These are phyloP conservation scores for Montipora sp. DNA, from an alignment of 64 coral and sea anemone genomes.

Conservation along the genomic window DNA sequence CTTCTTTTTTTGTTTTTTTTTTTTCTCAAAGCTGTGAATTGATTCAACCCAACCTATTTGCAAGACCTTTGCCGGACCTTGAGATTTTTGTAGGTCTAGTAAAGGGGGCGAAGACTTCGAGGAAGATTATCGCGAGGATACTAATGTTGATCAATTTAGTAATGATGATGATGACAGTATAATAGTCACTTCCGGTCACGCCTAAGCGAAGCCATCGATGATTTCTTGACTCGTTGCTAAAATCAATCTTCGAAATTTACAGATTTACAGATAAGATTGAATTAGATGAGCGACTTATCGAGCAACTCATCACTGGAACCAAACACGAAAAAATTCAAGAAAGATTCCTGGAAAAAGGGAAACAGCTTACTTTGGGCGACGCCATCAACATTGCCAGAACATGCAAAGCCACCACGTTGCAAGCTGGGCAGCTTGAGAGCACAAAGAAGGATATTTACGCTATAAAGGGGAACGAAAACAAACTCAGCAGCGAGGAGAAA, in stretches of 20 bases:
- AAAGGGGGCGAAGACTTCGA: no score
- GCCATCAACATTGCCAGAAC: slow-evolving; percentile 63
- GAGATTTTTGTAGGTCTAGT: no score
- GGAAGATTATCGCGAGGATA: no score
- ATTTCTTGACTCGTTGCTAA: slow-evolving; percentile 53
- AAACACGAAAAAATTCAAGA: slow-evolving; percentile 68
- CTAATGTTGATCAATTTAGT: no score
- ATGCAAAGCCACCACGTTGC: slow-evolving; percentile 55
- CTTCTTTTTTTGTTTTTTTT: no score
- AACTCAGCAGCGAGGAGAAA: background rate
- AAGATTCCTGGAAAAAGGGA: slow-evolving; percentile 30
- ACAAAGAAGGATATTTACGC: slow-evolving; percentile 8
- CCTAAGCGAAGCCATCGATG: background rate
- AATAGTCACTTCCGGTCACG: background rate
- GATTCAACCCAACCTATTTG: no score
- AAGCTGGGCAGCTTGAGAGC: slow-evolving; percentile 21
- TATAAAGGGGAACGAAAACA: background rate
- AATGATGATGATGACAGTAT: background rate
- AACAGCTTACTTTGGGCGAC: slow-evolving; percentile 43
- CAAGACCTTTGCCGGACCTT: no score
- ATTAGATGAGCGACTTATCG: slow-evolving; percentile 32
- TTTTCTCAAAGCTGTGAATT: no score
- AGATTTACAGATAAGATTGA: slow-evolving; percentile 50
- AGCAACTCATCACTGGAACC: slow-evolving; percentile 65
- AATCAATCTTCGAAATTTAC: slow-evolving; percentile 54